Percentiles rank a stretch among this genome's conserved stretches.
phyloP scores from a whole-genome alignment of 2,113 vertebrate species.

The Garra rufa region DNA sequence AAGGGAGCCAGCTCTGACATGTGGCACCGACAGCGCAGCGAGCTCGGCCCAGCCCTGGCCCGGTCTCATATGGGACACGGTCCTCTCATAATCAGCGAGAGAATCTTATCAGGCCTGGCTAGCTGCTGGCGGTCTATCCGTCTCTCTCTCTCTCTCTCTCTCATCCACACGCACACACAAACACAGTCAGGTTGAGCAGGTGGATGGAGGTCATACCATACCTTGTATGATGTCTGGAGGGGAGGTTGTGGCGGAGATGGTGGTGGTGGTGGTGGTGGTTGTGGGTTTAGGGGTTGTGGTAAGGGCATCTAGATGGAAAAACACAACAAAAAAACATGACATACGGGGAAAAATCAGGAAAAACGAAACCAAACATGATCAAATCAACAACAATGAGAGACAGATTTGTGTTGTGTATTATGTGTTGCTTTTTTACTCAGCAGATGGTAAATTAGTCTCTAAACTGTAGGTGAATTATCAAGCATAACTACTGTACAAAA shows the following conservation, averaged over 20 bases:
- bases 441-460: conserved; percentile 23
- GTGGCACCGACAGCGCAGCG: conserved; percentile 16
- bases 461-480: conserved; percentile 26
- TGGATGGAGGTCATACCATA: conserved; percentile 72
- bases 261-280: conserved; percentile 76
- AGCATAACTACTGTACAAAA: conserved; percentile 1
- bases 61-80: conserved; percentile 54
- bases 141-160: background rate
- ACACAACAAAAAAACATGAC: conserved; percentile 72
- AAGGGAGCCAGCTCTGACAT: conserved; percentile 48
- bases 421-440: background rate
- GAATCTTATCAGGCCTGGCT: conserved; percentile 60
- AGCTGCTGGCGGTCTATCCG: conserved; percentile 33
- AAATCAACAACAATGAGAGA: conserved; percentile 53
- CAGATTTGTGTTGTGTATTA: conserved; percentile 41
- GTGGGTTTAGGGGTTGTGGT: conserved; percentile 81
- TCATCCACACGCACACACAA: background rate
- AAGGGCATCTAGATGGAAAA: conserved; percentile 81
- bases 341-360: conserved; percentile 72
- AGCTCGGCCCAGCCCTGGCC: conserved; percentile 35
- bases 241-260: conserved; percentile 69
- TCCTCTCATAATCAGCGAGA: conserved; percentile 57
- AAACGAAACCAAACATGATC: conserved; percentile 57
- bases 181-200: conserved; percentile 44
- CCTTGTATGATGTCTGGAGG: conserved; percentile 73